phyloP scores from a whole-genome alignment of 1,140 invertebrate species.

The Anagrus nilaparvatae region DNA sequence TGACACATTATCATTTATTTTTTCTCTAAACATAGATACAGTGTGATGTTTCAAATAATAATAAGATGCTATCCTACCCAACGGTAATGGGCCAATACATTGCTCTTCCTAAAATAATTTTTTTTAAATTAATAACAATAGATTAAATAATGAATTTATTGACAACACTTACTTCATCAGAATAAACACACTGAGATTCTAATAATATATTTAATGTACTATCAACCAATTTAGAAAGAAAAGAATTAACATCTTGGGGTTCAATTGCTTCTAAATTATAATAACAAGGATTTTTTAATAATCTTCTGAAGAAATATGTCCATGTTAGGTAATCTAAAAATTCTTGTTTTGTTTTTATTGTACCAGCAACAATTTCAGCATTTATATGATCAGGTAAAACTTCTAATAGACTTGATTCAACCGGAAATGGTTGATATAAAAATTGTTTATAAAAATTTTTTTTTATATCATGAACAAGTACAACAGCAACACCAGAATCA shows the following conservation, averaged over 20 bases:
- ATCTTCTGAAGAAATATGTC: slow-evolving; percentile 94
- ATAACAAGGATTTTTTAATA: slow-evolving; percentile 89
- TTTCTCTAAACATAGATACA: slow-evolving; percentile 69
- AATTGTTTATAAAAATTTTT: slow-evolving; percentile 99
- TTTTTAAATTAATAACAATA: slow-evolving; percentile 7
- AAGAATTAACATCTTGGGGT: slow-evolving; percentile 61
- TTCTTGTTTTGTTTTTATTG: slow-evolving; percentile 85
- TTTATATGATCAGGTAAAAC: slow-evolving; percentile 96
- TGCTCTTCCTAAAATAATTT: slow-evolving; percentile 53
- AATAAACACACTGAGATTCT: slow-evolving; percentile 66
- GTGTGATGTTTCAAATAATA: slow-evolving; percentile 96
- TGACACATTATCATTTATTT: slow-evolving; percentile 52
- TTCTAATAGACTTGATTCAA: slow-evolving; percentile 87
- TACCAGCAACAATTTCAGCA: slow-evolving; percentile 93
- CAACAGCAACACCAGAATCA: slow-evolving; percentile 88
- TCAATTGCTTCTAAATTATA: slow-evolving; percentile 77
- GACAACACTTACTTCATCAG: slow-evolving; percentile 40
- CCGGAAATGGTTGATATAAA: slow-evolving; percentile 97
- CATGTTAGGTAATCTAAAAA: slow-evolving; percentile 95
- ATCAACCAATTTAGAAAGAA: slow-evolving; percentile 68
- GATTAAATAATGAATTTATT: slow-evolving; percentile 4
- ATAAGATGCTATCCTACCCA: slow-evolving; percentile 89
- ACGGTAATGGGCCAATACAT: slow-evolving; percentile 64
- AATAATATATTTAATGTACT: slow-evolving; percentile 60
- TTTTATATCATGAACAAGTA: slow-evolving; percentile 95